Evolutionary conservation across 2,113 vertebrate species (phyloP), one percentile per base, ranked within the genome.

Genomic region (Colius striatus): DNA sequence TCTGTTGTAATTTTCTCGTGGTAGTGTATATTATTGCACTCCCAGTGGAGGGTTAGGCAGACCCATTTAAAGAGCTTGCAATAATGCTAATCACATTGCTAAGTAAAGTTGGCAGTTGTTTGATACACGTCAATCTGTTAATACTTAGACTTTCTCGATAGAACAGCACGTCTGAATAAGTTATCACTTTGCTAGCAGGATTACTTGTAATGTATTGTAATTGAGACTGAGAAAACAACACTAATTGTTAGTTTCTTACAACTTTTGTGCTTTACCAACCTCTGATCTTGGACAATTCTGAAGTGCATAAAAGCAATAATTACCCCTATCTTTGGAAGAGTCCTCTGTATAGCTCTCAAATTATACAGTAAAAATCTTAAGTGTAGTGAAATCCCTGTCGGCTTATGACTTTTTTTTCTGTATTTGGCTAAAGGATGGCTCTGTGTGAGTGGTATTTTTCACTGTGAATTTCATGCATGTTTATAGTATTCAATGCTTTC

Each of bases 321-420:
- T 79, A 62, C 5, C 10, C 26, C 23, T 84, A 30, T 7, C 36
- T 89, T 88, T 78, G 70, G 50, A 87, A 80, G 50, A 57, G 27
- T n/a, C 4, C 34, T 50, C 21, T 50, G 13, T 65, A 14, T 18
- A 60, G 47, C 18, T 41, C 32, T 89, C 47, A 54, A 21, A 43
- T 76, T 83, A 80, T 75, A 25, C 18, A 53, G 20, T 38, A 38
- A 51, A 90, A 80, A 25, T 58, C 62, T 60, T 14, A 61, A 65
- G 6, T 43, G 4, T 26, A 67, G 11, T 19, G 32, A 60, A 83
- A 84, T 62, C 68, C 27, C 18, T 67, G 22, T 60, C 63, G 48
- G 8, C 0, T 67, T 83, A 27, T 5, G 1, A 2, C 6, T 51
- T 32, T 20, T 41, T 38, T 45, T 43, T 25, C 58, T 47, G 0